phyloP scores from a whole-genome alignment of 2,113 vertebrate species.

The Oreochromis aureus region DNA sequence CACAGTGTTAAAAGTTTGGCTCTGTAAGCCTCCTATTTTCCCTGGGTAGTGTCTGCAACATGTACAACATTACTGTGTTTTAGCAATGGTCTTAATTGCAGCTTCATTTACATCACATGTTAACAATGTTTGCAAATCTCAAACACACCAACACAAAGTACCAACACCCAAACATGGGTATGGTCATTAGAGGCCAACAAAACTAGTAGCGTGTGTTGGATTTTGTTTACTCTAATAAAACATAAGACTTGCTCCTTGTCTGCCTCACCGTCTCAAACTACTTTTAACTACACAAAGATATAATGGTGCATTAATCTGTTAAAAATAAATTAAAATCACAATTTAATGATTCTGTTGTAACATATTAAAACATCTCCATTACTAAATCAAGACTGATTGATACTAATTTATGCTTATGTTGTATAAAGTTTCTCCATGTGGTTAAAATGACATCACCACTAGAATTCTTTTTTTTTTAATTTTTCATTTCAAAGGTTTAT shows the following conservation, averaged over 20 bases:
- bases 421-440: neutral
- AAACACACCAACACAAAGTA: neutral
- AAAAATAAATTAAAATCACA: neutral
- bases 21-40: neutral
- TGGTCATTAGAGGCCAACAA: neutral
- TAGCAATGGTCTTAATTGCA: neutral
- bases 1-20: neutral
- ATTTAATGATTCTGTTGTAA: neutral
- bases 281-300: neutral
- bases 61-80: neutral
- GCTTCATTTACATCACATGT: neutral
- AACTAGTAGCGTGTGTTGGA: neutral
- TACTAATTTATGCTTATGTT: neutral
- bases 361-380: neutral
- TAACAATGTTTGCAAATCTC: neutral
- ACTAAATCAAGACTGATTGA: neutral
- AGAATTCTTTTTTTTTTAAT: neutral
- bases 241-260: neutral
- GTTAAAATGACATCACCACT: neutral
- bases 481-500: neutral
- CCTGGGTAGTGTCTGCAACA: conserved; percentile 6
- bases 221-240: conserved; percentile 23
- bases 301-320: neutral
- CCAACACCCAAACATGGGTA: neutral
- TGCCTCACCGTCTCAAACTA: conserved; percentile 9